Evolutionary conservation across 2,113 vertebrate genomes (phyloP).

Genomic region (Tragelaphus strepsiceros): DNA sequence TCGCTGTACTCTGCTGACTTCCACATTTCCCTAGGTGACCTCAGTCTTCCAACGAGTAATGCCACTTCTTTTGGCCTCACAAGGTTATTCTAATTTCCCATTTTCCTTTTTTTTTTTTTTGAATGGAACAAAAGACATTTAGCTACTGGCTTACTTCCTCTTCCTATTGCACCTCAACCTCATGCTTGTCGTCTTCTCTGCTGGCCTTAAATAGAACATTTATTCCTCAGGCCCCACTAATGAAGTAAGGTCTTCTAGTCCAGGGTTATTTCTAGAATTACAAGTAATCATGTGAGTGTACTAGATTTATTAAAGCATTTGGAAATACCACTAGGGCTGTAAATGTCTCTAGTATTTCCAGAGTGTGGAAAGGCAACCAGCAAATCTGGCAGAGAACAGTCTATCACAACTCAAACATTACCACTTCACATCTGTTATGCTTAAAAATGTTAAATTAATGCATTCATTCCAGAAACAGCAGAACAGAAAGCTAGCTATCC

Average conservation of each 20-base stretch:
- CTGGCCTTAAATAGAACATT: background rate
- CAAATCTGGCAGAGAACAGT: background rate
- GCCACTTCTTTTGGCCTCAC: background rate
- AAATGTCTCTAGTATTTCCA: conserved; percentile 34
- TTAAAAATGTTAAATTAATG: conserved; percentile 23
- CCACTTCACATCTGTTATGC: conserved; percentile 23
- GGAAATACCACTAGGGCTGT: background rate
- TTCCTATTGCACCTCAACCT: background rate
- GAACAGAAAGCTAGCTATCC: conserved; percentile 35
- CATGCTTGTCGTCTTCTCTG: background rate
- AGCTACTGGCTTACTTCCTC: background rate
- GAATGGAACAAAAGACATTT: background rate
- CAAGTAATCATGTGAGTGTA: background rate
- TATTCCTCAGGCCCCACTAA: background rate
- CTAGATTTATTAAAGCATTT: background rate
- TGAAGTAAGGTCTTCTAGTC: background rate
- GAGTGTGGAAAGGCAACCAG: background rate
- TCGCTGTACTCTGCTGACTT: background rate
- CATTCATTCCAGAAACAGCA: conserved; percentile 30
- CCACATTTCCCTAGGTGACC: background rate
- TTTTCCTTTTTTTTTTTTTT: background rate
- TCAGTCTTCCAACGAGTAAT: background rate
- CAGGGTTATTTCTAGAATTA: background rate
- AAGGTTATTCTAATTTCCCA: background rate
- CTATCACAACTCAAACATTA: background rate